Base-by-base conservation (phyloP, 2,888 invertebrate species). In the Ethmia dodecea region DNA sequence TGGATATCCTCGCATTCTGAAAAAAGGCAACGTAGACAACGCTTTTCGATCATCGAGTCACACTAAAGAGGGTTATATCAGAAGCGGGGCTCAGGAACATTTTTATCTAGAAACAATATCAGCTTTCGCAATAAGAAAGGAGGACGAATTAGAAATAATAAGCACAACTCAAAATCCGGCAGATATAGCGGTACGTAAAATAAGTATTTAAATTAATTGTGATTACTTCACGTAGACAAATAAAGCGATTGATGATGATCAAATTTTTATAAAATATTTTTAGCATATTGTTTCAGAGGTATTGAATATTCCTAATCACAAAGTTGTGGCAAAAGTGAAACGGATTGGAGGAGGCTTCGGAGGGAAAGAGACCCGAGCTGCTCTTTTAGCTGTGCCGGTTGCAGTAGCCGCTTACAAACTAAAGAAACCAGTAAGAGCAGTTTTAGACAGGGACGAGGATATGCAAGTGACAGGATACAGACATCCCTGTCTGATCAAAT, bases 301-400 rank as follows among this genome's bases (percentile, higher is more conserved):
- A 11, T 80, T 95, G 22, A 86, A 87, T 24, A 81, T 94, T 38
- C 90, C 91, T 0, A 89, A 88, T 40, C 90, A 91, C 60, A 90
- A 90, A 75, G 81, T 96, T 5, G 84, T 89, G 1, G 87, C 89
- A 16, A 90, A 90, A 68, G 92, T 92, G 0, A 94, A 94, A 68
- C 86, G 96, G 52, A 74, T 96, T 37, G 96, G 95, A 1, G 96
- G 96, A 18, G 96, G 94, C 28, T 96, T 96, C 66, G 96, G 96
- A 9, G 96, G 96, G 0, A 96, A 96, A 73, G 95, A 96, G 76
- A 90, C 92, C 0, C 88, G 92, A 47, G 74, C 88, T 3, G 54
- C 76, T 3, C 47, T 90, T 5, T 59, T 93, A 13, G 89, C 90
- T 1, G 53, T 93, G 10, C 91, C 93, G 3, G 89, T 91, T 8